Percentiles rank a stretch among this genome's conserved stretches.
Conservation (phyloP, 2,888 invertebrate genomes). For the Drosophila meridionalis region DNA sequence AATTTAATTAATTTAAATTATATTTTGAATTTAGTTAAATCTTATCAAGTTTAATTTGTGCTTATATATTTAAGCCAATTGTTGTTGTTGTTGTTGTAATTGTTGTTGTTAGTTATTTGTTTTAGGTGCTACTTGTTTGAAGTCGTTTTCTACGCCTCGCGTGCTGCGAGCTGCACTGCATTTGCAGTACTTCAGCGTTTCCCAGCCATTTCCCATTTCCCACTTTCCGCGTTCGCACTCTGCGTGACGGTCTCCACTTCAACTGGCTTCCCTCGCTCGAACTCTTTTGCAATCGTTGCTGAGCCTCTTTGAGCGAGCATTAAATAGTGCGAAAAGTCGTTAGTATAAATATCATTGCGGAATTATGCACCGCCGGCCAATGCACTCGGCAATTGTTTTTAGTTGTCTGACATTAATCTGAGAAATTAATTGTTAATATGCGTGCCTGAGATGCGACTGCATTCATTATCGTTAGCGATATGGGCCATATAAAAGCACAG, state of each 20-base stretch:
- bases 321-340: slow-evolving; percentile 68
- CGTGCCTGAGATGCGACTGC: slow-evolving; percentile 37
- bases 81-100: neutral
- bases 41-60: slow-evolving; percentile 38
- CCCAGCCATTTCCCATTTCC: slow-evolving; percentile 36
- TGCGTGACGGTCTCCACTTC: slow-evolving; percentile 69
- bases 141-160: slow-evolving; percentile 50
- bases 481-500: slow-evolving; percentile 25
- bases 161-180: slow-evolving; percentile 46
- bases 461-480: slow-evolving; percentile 50
- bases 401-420: slow-evolving; percentile 44
- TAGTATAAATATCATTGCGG: slow-evolving; percentile 72
- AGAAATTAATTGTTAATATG: slow-evolving; percentile 50
- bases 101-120: slow-evolving; percentile 16
- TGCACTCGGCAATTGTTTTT: slow-evolving; percentile 66
- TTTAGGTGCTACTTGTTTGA: slow-evolving; percentile 16
- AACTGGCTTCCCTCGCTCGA: slow-evolving; percentile 12
- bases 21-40: slow-evolving; percentile 50
- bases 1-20: slow-evolving; percentile 72
- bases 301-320: slow-evolving; percentile 33
- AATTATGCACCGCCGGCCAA: slow-evolving; percentile 66
- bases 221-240: slow-evolving; percentile 45
- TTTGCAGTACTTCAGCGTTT: slow-evolving; percentile 39
- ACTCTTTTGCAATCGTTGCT: slow-evolving; percentile 46
- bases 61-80: slow-evolving; percentile 41